Evolutionary conservation across 1,140 invertebrate genomes (phyloP), one percentile per base, ranked within the genome.

Genomic region (Limonius californicus): DNA sequence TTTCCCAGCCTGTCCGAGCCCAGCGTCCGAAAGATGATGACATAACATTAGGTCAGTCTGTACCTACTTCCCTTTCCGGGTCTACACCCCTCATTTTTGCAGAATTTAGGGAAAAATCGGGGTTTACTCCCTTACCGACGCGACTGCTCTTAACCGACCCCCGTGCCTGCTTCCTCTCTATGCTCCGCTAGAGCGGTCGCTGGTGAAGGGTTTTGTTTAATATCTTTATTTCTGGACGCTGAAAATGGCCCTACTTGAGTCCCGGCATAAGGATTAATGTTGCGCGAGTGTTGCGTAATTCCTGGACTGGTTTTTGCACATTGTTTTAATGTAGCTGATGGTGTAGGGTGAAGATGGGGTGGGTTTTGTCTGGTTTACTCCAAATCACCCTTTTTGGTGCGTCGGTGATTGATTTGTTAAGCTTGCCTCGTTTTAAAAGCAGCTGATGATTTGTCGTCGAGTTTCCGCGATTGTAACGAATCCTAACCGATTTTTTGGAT

Each of bases 31-130:
- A 9, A 39, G 59, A 55, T 57, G 63, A 61, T 64, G 58, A 61
- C 57, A 61, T 57, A 61, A 64, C 62, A 64, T 64, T 64, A 64
- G 63, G 55, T 61, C 63, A 64, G 63, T 56, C 63, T 64, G 63
- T 64, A 64, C 62, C 39, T 12, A 64, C 63, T 64, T 64, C 63
- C 63, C 63, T 64, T 61, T 64, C 58, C 63, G 55, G 57, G 57
- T 60, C 39, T 39, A 57, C 63, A 64, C 63, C 63, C 63, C 54
- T 61, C 50, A 57, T 64, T 64, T 64, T 64, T 64, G 63, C 54
- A 47, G 53, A 64, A 64, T 64, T 64, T 64, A 61, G 63, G 63
- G 63, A 64, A 64, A 63, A 64, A 56, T 30, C 20, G 57, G 57
- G 62, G 18, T 54, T 42, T 59, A 53, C 56, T 47, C 59, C 63